Percentiles rank a stretch among this genome's conserved stretches.
phyloP scores from a whole-genome alignment of 2,888 invertebrate species.

The Flexamia atlantica region DNA sequence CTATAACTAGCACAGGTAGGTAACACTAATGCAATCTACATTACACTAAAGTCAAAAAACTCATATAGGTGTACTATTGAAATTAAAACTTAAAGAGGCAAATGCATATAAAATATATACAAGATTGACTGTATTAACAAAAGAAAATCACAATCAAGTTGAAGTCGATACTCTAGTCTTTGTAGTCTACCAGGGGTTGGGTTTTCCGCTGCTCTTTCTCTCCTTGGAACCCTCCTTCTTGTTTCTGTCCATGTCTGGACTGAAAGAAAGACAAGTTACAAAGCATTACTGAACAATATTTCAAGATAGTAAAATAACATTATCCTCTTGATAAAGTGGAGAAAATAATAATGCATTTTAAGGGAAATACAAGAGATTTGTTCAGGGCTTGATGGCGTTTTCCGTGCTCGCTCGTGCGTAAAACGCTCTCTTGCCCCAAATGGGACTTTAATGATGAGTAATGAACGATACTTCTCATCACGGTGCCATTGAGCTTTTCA shows the following conservation, averaged over 20 bases:
- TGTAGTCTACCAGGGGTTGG: slow-evolving; percentile 53
- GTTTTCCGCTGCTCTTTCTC: slow-evolving; percentile 74
- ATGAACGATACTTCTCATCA: too few relatives aligned
- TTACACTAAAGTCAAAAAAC: slow-evolving; percentile 12
- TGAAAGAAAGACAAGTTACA: too few relatives aligned
- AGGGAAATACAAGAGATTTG: too few relatives aligned
- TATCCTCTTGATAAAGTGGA: neutral
- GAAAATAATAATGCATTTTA: too few relatives aligned
- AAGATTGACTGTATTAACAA: slow-evolving; percentile 13
- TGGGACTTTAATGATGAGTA: too few relatives aligned
- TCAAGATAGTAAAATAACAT: too few relatives aligned
- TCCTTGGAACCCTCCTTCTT: slow-evolving; percentile 78
- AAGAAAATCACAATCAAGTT: neutral
- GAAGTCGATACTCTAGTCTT: neutral
- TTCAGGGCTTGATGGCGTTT: too few relatives aligned
- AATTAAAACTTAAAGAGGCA: slow-evolving; percentile 19
- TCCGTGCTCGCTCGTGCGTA: too few relatives aligned
- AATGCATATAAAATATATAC: slow-evolving; percentile 48
- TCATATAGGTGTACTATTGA: neutral
- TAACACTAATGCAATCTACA: slow-evolving; percentile 52
- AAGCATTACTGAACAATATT: slow-evolving; percentile 71
- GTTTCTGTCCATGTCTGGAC: slow-evolving; percentile 72
- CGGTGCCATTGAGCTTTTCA: too few relatives aligned
- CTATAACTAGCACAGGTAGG: slow-evolving; percentile 43
- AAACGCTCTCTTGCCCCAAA: too few relatives aligned